These are phyloP conservation scores for Abramis brama DNA, from an alignment of 2,113 vertebrate species.

Conservation along the genomic window DNA sequence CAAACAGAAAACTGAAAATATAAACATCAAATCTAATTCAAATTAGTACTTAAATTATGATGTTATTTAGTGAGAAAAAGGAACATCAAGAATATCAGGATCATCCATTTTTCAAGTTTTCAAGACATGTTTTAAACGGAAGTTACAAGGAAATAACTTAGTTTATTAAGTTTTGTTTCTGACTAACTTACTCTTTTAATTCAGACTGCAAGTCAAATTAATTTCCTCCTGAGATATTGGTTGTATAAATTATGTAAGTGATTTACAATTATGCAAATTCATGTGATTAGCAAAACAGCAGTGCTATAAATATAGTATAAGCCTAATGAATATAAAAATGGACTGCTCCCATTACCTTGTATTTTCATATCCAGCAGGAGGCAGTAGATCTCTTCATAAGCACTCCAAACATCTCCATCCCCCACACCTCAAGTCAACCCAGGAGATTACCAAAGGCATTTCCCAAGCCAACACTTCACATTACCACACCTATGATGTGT, in stretches of 20 bases:
- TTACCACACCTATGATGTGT: background rate
- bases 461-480: constrained; percentile 6
- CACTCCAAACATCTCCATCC: background rate
- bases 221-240: background rate
- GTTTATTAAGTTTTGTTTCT: background rate
- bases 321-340: background rate
- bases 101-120: background rate
- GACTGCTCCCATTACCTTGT: background rate
- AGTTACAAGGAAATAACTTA: background rate
- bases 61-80: background rate
- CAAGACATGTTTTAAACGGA: background rate
- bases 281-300: background rate
- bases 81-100: too few species aligned
- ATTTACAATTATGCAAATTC: background rate
- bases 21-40: too few species aligned
- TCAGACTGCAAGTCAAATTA: background rate
- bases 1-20: too few species aligned
- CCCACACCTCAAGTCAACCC: constrained; percentile 15
- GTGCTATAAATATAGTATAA: background rate
- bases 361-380: constrained; percentile 29
- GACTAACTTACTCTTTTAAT: background rate
- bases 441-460: background rate
- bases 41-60: background rate
- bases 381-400: constrained; percentile 31
- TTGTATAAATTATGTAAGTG: background rate